Evolutionary conservation across 2,113 vertebrate species (phyloP), one percentile per base, ranked within the genome.

Genomic region (Chaetura pelagica): DNA sequence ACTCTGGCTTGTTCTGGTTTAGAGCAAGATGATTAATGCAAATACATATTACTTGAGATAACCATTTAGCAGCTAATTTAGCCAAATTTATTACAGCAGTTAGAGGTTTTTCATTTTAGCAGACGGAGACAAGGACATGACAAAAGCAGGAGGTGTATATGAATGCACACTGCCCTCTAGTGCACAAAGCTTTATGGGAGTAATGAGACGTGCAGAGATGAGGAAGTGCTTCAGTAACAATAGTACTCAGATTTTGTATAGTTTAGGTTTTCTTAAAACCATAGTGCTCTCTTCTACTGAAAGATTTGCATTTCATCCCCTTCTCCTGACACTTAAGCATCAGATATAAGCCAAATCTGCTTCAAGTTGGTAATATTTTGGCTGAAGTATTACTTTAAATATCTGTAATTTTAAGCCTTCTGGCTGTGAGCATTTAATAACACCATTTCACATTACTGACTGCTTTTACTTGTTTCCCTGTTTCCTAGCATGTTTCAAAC

Each of bases 11-110:
- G 98, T 99, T 99, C 98, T 99, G 98, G 98, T 99, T 99, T 99
- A 98, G 98, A 99, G 97, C 98, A 98, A 98, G 98, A 99, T 99
- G 99, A 99, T 99, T 99, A 99, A 99, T 99, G 99, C 98, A 99
- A 98, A 99, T 99, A 99, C 99, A 99, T 99, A 99, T 99, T 99
- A 99, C 98, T 99, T 99, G 98, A 99, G 99, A 99, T 99, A 99
- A 99, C 99, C 99, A 99, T 99, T 99, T 99, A 99, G 98, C 98
- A 99, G 98, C 99, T 99, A 98, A 99, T 99, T 99, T 99, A 98
- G 99, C 98, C 98, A 99, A 99, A 99, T 99, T 98, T 99, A 99
- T 99, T 99, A 99, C 98, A 98, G 98, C 98, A 98, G 98, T 98
- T 98, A 98, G 98, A 98, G 98, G 98, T 97, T 99, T 98, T 98